These are phyloP conservation scores for Desoria tigrina DNA, from an alignment of 2,888 invertebrate species.

Conservation along the genomic window DNA sequence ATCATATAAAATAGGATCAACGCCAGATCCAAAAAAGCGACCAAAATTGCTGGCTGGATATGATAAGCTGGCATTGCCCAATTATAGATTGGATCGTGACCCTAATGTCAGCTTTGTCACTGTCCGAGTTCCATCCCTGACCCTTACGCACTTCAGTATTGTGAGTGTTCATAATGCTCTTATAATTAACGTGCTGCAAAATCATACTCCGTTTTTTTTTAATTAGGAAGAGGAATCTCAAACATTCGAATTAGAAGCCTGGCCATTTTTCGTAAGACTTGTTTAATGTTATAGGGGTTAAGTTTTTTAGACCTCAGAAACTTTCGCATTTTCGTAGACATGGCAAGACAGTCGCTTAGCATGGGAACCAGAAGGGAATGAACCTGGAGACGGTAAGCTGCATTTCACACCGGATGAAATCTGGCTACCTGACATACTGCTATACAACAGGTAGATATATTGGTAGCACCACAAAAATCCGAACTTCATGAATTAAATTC, in stretches of 20 bases:
- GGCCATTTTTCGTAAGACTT: slow-evolving; percentile 46
- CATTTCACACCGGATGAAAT: slow-evolving; percentile 47
- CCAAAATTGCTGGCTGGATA: slow-evolving; percentile 35
- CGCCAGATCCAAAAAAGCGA: slow-evolving; percentile 46
- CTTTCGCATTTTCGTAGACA: slow-evolving; percentile 6
- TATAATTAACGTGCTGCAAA: too few species aligned
- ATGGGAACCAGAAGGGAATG: slow-evolving; percentile 33
- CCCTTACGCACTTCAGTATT: slow-evolving; percentile 45
- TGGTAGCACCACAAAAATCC: slow-evolving; percentile 15
- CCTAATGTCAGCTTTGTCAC: slow-evolving; percentile 25
- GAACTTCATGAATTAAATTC: slow-evolving; percentile 5
- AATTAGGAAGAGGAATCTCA: slow-evolving; percentile 47
- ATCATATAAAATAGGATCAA: too few species aligned
- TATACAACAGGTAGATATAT: slow-evolving; percentile 16
- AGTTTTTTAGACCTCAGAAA: neutral
- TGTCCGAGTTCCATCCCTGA: slow-evolving; percentile 42
- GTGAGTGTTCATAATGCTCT: slow-evolving; percentile 33
- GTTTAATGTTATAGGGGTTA: neutral
- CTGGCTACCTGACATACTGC: slow-evolving; percentile 48
- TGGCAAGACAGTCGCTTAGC: slow-evolving; percentile 45
- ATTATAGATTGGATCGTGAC: slow-evolving; percentile 15
- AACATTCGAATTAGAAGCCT: slow-evolving; percentile 48
- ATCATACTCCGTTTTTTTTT: too few species aligned
- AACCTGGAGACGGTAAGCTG: slow-evolving; percentile 20
- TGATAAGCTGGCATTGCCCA: slow-evolving; percentile 46